Evolutionary conservation across 2,888 invertebrate species (phyloP).

Genomic region (Dicyrtoma fusca): DNA sequence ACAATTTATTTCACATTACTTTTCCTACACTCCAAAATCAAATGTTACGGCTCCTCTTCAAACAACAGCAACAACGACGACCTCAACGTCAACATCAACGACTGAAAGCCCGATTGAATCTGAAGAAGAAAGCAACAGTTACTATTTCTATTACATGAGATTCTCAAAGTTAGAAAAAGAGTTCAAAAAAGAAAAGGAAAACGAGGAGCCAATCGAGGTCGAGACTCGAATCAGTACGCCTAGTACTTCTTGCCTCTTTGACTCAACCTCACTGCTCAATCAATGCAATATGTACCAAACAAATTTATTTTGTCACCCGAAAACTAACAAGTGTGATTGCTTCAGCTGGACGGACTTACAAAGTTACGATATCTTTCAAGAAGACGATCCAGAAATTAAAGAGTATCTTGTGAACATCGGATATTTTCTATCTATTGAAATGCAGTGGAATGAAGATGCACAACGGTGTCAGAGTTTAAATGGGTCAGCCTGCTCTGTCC

Average conservation of each 20-base stretch:
- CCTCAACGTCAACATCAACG: background rate
- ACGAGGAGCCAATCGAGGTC: background rate
- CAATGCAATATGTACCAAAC: conserved; percentile 18
- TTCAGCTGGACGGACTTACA: conserved; percentile 9
- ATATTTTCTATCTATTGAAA: conserved; percentile 14
- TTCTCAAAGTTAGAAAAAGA: background rate
- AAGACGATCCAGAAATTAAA: background rate
- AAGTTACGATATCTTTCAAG: conserved; percentile 8
- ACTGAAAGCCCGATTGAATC: background rate
- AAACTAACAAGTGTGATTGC: background rate
- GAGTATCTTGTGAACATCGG: background rate
- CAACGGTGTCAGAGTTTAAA: conserved; percentile 7
- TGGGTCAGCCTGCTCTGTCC: conserved; percentile 25
- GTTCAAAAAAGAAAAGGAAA: too few relatives aligned
- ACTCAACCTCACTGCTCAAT: background rate
- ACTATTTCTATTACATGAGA: background rate
- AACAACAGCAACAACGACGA: background rate
- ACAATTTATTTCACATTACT: conserved; percentile 12
- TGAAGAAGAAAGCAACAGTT: background rate
- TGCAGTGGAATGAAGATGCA: conserved; percentile 12
- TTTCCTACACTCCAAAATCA: conserved; percentile 7
- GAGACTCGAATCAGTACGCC: background rate
- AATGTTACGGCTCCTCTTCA: too few relatives aligned
- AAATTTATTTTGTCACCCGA: conserved; percentile 15
- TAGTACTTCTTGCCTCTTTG: background rate